Base-by-base conservation (phyloP, 1,140 invertebrate species). In the Drosophila burlai region DNA sequence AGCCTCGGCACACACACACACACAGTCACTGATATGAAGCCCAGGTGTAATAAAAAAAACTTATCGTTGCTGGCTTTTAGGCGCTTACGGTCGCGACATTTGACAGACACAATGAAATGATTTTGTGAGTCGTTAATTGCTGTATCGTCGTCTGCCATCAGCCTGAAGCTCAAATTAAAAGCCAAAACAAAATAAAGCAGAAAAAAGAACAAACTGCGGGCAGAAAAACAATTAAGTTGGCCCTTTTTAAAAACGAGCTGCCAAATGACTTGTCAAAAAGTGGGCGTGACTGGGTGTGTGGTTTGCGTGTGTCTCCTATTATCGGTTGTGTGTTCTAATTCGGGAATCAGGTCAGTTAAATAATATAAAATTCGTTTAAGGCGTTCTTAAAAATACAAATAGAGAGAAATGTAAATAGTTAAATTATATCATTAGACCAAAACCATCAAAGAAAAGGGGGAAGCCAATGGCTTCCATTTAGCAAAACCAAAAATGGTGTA, bases 101-200 rank as follows among this genome's bases (percentile, higher is more conserved):
- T 87, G 81, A 84, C 80, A 87, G 85, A 87, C 84, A 89, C 80
- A 84, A 84, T 81, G 76, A 87, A 87, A 89, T 87, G 84, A 89
- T 89, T 87, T 87, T 87, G 83, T 87, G 75, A 80, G 68, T 89
- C 74, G 81, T 84, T 87, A 87, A 87, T 78, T 84, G 68, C 65
- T 83, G 72, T 87, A 81, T 87, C 67, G 67, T 62, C 72, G 69
- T 58, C 67, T 34, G 58, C 67, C 76, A 74, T 84, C 77, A 72
- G 81, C 81, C 79, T 57, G 74, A 64, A 77, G 71, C 76, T 84
- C 31, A 69, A 77, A 87, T 87, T 78, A 68, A 83, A 78, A 66
- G 54, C 67, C 54, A 46, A 74, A 80, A 42, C 52, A 38, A 36
- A 49, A 50, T 16, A 49, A 55, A 24, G 13, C 34, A 38, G 5